Base-by-base conservation (phyloP, 1,140 invertebrate genomes). In the Physella acuta region DNA sequence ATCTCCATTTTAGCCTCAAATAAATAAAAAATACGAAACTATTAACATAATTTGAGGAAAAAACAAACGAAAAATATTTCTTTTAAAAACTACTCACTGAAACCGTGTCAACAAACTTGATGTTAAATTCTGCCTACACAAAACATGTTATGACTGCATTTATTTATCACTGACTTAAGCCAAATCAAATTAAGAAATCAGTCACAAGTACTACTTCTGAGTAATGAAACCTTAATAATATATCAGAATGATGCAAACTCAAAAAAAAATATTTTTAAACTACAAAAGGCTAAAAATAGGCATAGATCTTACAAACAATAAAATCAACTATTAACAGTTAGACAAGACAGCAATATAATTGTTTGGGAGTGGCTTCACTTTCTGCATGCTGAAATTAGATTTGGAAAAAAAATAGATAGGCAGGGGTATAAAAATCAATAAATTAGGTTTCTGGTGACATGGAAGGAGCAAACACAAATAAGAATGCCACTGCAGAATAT, bases 401-500 rank as follows among this genome's bases (percentile, higher is more conserved):
- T 55, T 30, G 53, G n/a, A 3, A 58, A 4, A 3, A 11, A 53
- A 11, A 26, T 24, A n/a, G n/a, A n/a, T n/a, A n/a, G n/a, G n/a
- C n/a, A n/a, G n/a, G n/a, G n/a, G n/a, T n/a, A n/a, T n/a, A n/a
- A n/a, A n/a, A n/a, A n/a, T n/a, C n/a, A n/a, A n/a, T n/a, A n/a
- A n/a, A n/a, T n/a, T n/a, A n/a, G n/a, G n/a, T n/a, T n/a, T n/a
- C n/a, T n/a, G n/a, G n/a, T n/a, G n/a, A n/a, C n/a, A n/a, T n/a
- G 33, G 59, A 61, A 44, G 20, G 4, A 61, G 34, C n/a, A 28
- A 44, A 34, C 59, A 61, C 24, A 61, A 5, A 61, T 3, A 33
- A 58, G 36, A 34, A 39, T 61, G 36, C 36, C 36, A 61, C 34
- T 37, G 59, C 59, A 61, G 52, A 55, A 26, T 4, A 55, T n/a